A percentile compares a stretch with the other conserved stretches of the same genome.
These are phyloP conservation scores for Hoplodrina ambigua DNA, from an alignment of 2,888 invertebrate species.

Conservation along the genomic window DNA sequence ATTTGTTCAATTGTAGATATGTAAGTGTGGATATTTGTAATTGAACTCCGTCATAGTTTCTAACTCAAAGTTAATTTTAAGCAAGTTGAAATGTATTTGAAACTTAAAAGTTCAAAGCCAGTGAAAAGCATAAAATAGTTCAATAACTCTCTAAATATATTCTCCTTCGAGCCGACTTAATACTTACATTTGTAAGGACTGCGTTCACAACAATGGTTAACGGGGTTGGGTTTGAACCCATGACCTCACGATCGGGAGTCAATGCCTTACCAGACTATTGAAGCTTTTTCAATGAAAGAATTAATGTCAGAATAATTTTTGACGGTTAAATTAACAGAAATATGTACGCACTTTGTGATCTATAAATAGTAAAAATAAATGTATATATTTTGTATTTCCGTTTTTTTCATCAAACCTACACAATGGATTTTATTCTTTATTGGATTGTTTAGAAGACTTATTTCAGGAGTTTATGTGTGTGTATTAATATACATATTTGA, in stretches of 20 bases:
- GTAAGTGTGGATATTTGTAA: no score
- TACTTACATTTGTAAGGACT: neutral
- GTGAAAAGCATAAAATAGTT: slow-evolving; percentile 3
- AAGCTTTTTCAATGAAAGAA: neutral
- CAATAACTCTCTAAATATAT: neutral
- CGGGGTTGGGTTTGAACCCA: slow-evolving; percentile 22
- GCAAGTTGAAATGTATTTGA: neutral
- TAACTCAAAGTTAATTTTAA: neutral
- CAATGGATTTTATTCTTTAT: neutral
- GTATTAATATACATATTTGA: no score
- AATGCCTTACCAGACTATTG: slow-evolving; percentile 19
- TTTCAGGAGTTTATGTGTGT: no score
- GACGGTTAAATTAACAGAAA: neutral
- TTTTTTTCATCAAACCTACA: no score
- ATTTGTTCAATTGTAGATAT: no score
- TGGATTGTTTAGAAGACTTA: no score
- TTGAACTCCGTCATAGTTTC: neutral
- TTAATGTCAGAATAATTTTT: slow-evolving; percentile 1
- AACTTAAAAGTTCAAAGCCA: neutral
- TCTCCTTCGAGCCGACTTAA: neutral
- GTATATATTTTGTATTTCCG: no score
- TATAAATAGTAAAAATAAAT: neutral
- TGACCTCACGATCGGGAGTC: slow-evolving; percentile 30
- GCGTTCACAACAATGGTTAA: slow-evolving; percentile 15
- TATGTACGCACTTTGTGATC: slow-evolving; percentile 13